Conservation (phyloP, 1,140 invertebrate genomes). For the Aphis craccivora region DNA sequence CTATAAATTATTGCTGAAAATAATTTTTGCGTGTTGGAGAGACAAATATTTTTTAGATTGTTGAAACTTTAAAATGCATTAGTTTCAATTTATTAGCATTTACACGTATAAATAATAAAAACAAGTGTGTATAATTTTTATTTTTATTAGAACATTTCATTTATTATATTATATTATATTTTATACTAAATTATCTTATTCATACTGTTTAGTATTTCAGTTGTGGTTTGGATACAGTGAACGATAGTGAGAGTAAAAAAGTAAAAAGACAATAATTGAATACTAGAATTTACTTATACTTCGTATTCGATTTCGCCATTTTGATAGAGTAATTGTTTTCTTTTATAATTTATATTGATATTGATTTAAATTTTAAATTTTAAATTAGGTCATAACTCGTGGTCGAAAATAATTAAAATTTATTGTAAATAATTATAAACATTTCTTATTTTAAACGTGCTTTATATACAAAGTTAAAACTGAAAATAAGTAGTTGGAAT, state of each 20-base stretch:
- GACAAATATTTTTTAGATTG: neutral
- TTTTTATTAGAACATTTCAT: neutral
- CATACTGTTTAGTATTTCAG: neutral
- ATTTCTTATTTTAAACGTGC: neutral
- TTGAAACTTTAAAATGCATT: neutral
- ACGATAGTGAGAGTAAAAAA: neutral
- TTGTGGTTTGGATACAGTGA: neutral
- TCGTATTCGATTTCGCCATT: neutral
- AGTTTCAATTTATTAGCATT: neutral
- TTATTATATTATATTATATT: neutral
- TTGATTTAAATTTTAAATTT: neutral
- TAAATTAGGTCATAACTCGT: neutral
- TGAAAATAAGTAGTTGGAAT: neutral
- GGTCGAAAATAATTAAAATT: neutral
- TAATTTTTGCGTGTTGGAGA: neutral
- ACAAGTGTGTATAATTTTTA: neutral
- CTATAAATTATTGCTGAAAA: neutral
- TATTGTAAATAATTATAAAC: neutral
- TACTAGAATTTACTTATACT: neutral
- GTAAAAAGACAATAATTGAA: neutral
- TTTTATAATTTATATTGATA: neutral
- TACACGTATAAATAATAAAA: neutral
- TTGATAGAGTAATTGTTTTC: neutral
- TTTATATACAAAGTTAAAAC: neutral
- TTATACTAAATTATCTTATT: neutral